These are phyloP conservation scores for Hyphantria cunea DNA, from an alignment of 1,140 invertebrate species.

Conservation along the genomic window DNA sequence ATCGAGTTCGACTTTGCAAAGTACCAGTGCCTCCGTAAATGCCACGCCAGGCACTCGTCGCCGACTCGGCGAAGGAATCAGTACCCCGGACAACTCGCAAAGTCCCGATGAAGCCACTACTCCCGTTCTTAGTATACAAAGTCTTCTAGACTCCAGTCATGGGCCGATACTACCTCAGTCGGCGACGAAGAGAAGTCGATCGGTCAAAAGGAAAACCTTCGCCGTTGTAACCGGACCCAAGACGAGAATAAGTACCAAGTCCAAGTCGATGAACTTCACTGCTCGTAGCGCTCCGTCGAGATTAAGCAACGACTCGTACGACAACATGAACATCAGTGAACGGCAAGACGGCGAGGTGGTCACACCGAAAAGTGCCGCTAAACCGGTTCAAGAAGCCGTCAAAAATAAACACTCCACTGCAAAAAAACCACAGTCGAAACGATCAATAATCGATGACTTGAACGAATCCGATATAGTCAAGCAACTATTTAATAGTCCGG, in stretches of 20 bases:
- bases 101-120: constrained; percentile 56
- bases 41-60: constrained; percentile 10
- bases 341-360: constrained; percentile 43
- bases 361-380: constrained; percentile 69
- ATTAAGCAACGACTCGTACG: constrained; percentile 37
- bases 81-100: constrained; percentile 55
- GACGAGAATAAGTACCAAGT: constrained; percentile 34
- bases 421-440: constrained; percentile 73
- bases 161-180: constrained; percentile 34
- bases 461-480: constrained; percentile 73
- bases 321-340: constrained; percentile 16
- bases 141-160: constrained; percentile 52
- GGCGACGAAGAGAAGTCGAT: constrained; percentile 16
- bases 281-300: constrained; percentile 33
- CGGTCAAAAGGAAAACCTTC: constrained; percentile 47
- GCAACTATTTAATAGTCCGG: constrained; percentile 74
- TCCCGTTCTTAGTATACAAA: constrained; percentile 62
- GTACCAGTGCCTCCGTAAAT: not conserved
- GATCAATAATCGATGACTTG: constrained; percentile 71
- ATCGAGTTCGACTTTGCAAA: not conserved
- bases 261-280: constrained; percentile 44
- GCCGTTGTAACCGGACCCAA: constrained; percentile 34
- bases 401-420: constrained; percentile 79
- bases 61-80: constrained; percentile 31
- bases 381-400: constrained; percentile 62